Evolutionary conservation across 2,797 vertebrate genomes (phyloP).

Genomic region (Pristis pectinata): DNA sequence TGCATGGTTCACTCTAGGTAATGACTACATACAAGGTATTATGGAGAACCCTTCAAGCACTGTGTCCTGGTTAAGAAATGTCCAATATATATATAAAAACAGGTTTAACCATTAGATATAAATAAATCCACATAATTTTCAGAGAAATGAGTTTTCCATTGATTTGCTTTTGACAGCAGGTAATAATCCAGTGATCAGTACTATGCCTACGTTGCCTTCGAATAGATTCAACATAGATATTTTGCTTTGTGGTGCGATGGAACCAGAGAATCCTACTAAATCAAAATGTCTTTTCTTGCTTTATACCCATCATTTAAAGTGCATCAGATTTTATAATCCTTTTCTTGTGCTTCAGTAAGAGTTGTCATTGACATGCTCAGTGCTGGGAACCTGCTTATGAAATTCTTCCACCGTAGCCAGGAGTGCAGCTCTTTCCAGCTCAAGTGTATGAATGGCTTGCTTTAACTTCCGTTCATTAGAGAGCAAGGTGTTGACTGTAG

Average conservation of each 20-base stretch:
- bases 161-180: slow-evolving; percentile 3
- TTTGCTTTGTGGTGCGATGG: not conserved
- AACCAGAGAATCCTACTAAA: not conserved
- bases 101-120: not conserved
- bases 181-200: not conserved
- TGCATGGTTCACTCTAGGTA: not conserved
- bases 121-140: slow-evolving; percentile 26
- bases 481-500: slow-evolving; percentile 67
- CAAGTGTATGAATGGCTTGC: slow-evolving; percentile 64
- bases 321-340: slow-evolving; percentile 22
- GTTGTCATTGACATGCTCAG: not conserved
- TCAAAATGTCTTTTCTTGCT: not conserved
- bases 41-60: not conserved
- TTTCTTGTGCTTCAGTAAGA: slow-evolving; percentile 11
- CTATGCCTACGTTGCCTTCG: not conserved
- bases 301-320: slow-evolving; percentile 2
- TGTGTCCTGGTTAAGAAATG: not conserved
- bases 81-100: not conserved
- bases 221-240: not conserved
- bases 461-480: slow-evolving; percentile 64
- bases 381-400: slow-evolving; percentile 46
- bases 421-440: slow-evolving; percentile 72
- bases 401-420: slow-evolving; percentile 63
- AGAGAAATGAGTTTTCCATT: not conserved
- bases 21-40: not conserved